Evolutionary conservation across 2,113 vertebrate species (phyloP).

Genomic region (Syrrhaptes paradoxus): DNA sequence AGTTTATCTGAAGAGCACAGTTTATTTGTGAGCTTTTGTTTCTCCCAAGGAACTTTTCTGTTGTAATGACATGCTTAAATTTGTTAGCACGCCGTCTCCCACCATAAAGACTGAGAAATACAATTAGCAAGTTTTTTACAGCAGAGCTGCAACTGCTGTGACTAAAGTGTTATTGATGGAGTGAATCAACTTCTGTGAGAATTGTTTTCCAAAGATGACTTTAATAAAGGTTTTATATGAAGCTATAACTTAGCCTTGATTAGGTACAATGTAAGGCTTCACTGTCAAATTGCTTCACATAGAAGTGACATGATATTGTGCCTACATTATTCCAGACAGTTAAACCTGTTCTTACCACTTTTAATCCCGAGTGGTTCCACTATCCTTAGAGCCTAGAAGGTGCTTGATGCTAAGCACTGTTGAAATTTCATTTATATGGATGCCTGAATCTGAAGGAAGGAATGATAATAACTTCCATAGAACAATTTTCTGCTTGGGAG

Average conservation of each 20-base stretch:
- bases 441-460: not conserved
- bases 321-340: not conserved
- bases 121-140: slow-evolving; percentile 38
- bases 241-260: slow-evolving; percentile 1
- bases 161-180: not conserved
- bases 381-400: not conserved
- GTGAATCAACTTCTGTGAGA: not conserved
- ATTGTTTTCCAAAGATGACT: slow-evolving; percentile 9
- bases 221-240: slow-evolving; percentile 5
- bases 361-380: not conserved
- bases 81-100: rapidly evolving
- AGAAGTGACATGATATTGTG: slow-evolving; percentile 13
- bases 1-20: not conserved
- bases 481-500: slow-evolving; percentile 12
- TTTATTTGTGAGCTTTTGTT: slow-evolving; percentile 2
- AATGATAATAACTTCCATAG: not conserved
- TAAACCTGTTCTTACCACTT: not conserved
- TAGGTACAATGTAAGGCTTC: slow-evolving; percentile 2
- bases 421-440: slow-evolving; percentile 32
- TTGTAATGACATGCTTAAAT: not conserved
- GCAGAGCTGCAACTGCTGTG: not conserved
- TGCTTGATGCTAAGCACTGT: not conserved
- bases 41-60: not conserved
- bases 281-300: not conserved
- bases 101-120: not conserved